These are phyloP conservation scores for Drosophila willistoni DNA, from an alignment of 1,140 invertebrate species.

Conservation along the genomic window DNA sequence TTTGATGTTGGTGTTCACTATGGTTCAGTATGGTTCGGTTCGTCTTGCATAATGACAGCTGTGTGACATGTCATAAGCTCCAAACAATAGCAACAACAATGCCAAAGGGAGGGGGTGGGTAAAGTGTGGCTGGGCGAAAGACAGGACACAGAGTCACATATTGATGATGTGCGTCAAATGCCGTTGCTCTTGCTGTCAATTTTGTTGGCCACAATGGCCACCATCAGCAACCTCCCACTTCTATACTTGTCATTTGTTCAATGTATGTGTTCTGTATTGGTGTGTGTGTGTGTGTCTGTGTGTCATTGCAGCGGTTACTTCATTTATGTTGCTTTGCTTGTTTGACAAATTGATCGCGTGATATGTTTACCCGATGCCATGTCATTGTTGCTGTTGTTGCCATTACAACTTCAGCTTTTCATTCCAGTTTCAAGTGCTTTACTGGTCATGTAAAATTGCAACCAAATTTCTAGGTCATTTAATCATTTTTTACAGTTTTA, in stretches of 20 bases:
- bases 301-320: constrained; percentile 46
- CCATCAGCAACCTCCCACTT: background rate
- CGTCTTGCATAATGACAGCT: constrained; percentile 67
- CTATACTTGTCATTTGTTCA: constrained; percentile 15
- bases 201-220: constrained; percentile 54
- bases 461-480: constrained; percentile 11
- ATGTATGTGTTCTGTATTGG: constrained; percentile 15
- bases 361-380: constrained; percentile 63
- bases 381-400: constrained; percentile 45
- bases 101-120: background rate
- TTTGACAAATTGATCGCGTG: constrained; percentile 77
- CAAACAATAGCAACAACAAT: constrained; percentile 30
- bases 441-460: constrained; percentile 15
- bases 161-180: constrained; percentile 76
- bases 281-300: constrained; percentile 30
- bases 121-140: background rate
- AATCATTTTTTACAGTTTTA: background rate
- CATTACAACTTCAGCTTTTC: constrained; percentile 32
- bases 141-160: constrained; percentile 55
- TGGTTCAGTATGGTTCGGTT: constrained; percentile 14
- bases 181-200: constrained; percentile 64
- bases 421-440: constrained; percentile 16
- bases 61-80: constrained; percentile 61
- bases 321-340: constrained; percentile 47
- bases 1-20: background rate